Conservation (phyloP, 2,797 vertebrate species). For the Adelosebastes latens region DNA sequence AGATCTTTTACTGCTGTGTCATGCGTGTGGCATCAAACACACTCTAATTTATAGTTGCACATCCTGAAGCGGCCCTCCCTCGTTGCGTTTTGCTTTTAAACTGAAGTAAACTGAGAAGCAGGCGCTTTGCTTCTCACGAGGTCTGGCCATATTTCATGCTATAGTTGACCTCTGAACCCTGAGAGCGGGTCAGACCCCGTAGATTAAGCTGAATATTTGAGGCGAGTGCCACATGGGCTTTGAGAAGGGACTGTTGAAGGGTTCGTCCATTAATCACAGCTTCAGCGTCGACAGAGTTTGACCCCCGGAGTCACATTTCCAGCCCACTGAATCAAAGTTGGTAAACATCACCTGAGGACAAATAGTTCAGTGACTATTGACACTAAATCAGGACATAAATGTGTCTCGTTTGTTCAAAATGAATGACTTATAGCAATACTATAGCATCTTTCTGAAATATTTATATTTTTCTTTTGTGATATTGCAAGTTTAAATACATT, state of each 20-base stretch:
- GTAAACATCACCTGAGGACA: slow-evolving; percentile 43
- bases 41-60: slow-evolving; percentile 39
- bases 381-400: slow-evolving; percentile 25
- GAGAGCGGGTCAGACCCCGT: slow-evolving; percentile 61
- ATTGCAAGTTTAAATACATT: neutral
- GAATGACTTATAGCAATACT: neutral
- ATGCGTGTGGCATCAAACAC: slow-evolving; percentile 32
- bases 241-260: slow-evolving; percentile 51
- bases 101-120: slow-evolving; percentile 61
- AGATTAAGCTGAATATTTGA: slow-evolving; percentile 69
- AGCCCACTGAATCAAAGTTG: slow-evolving; percentile 32
- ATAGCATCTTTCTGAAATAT: neutral
- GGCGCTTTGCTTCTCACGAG: slow-evolving; percentile 39
- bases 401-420: neutral
- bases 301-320: slow-evolving; percentile 56
- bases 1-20: slow-evolving; percentile 39
- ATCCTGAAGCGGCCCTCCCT: slow-evolving; percentile 4
- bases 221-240: slow-evolving; percentile 60
- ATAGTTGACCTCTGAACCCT: slow-evolving; percentile 75
- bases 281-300: slow-evolving; percentile 60
- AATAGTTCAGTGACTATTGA: slow-evolving; percentile 11
- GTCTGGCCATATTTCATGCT: slow-evolving; percentile 69
- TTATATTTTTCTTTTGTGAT: neutral
- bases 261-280: slow-evolving; percentile 67
- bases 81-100: slow-evolving; percentile 43